These are phyloP conservation scores for Phymanthus crucifer DNA, from an alignment of 92 coral and sea anemone genomes.

Conservation along the genomic window DNA sequence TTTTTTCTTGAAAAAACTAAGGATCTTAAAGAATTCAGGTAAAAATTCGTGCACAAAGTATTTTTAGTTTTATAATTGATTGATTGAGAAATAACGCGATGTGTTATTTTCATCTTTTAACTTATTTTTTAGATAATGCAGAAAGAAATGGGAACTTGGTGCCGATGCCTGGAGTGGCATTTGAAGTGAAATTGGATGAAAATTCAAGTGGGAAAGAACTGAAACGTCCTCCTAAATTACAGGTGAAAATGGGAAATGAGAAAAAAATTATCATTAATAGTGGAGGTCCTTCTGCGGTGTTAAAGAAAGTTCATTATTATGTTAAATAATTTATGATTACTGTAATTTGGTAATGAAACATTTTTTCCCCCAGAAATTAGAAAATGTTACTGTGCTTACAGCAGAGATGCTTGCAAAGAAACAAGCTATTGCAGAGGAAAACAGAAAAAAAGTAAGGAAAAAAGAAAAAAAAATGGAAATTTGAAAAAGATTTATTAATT, in stretches of 20 bases:
- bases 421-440: constrained; percentile 79
- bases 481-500: neutral
- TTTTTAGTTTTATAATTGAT: too few species aligned
- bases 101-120: neutral
- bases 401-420: constrained; percentile 79
- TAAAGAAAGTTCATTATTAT: neutral
- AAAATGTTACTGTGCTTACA: constrained; percentile 75
- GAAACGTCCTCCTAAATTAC: constrained; percentile 31
- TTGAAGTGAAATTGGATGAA: constrained; percentile 48
- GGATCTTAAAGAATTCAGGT: too few species aligned
- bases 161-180: constrained; percentile 31
- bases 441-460: constrained; percentile 72
- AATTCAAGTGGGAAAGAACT: constrained; percentile 10
- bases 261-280: neutral
- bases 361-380: constrained; percentile 61
- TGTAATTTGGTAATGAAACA: neutral
- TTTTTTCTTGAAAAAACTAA: too few species aligned
- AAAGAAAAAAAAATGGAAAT: too few species aligned
- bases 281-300: neutral
- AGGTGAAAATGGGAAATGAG: constrained; percentile 16
- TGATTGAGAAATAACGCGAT: too few species aligned
- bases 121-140: neutral
- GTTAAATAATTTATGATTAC: neutral
- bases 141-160: neutral
- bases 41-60: too few species aligned